Base-by-base conservation (phyloP, 2,888 invertebrate genomes). In the Tanypteryx hageni region DNA sequence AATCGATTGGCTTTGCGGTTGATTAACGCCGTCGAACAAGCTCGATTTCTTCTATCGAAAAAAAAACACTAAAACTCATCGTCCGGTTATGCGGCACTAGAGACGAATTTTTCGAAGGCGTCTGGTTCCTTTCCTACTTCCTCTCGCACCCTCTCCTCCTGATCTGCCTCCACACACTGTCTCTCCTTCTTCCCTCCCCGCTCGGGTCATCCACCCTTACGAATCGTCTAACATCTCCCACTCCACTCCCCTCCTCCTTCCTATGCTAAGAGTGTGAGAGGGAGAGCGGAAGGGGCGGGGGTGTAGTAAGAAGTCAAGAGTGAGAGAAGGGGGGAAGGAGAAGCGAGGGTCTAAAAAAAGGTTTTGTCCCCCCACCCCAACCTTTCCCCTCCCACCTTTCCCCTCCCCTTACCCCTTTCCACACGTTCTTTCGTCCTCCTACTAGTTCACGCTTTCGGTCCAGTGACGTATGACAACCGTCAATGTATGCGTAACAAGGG, bases 141-240 rank as follows among this genome's bases (percentile, higher is more conserved):
- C 59, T 27, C 57, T n/a, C 84, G 18, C 84, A 18, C 56, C 59
- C 85, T 82, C 82, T 44, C 82, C 82, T 44, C 16, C 31, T n/a
- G 82, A 14, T 44, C 82, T n/a, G 18, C 31, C 82, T 44, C 82
- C 31, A 44, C 83, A 44, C 83, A 56, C 56, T 18, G 13, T 14
- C 31, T 18, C 57, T 9, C 83, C 83, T 57, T 56, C 27, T 44
- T 83, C 57, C 18, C 56, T 86, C 59, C 31, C 86, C 16, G 58
- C 86, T 86, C 86, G 61, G 86, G 86, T 86, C 86, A 86, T 27
- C 86, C 86, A 86, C 86, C 86, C 86, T 61, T 64, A 61, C 27
- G 59, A 86, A 86, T 86, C 59, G 83, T 83, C 83, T 83, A 57
- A 18, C 44, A n/a, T 57, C 31, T 44, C 31, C 9, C 31, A 9